phyloP scores from a whole-genome alignment of 2,888 invertebrate genomes.

The Leptogaster cylindrica region DNA sequence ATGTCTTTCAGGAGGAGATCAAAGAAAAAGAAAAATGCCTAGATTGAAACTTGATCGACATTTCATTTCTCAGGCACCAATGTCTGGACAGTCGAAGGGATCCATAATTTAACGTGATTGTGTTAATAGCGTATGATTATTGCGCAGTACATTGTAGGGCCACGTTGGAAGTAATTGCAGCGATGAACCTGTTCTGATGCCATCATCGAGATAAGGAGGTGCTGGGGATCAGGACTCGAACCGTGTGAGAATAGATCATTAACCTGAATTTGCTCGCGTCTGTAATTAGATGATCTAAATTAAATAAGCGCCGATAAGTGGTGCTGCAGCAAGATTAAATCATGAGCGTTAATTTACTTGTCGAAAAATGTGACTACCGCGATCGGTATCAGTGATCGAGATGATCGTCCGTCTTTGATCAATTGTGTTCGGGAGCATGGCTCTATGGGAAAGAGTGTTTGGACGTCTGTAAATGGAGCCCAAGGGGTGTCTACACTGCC shows the following conservation, averaged over 20 bases:
- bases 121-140: background rate
- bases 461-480: conserved; percentile 16
- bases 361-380: conserved; percentile 12
- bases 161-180: no score
- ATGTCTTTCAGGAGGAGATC: no score
- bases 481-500: conserved; percentile 4
- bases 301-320: conserved; percentile 6
- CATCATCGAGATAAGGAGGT: conserved; percentile 12
- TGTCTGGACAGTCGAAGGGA: conserved; percentile 6
- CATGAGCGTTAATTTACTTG: conserved; percentile 15
- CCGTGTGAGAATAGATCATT: conserved; percentile 13
- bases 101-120: background rate
- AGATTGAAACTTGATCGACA: background rate
- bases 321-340: conserved; percentile 11
- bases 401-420: background rate
- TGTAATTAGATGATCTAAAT: conserved; percentile 5
- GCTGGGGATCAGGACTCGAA: background rate
- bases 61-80: background rate
- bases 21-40: no score
- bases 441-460: background rate
- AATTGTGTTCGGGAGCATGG: background rate
- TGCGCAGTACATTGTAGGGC: no score
- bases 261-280: background rate
- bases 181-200: background rate
- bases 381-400: background rate